Evolutionary conservation across 1,140 invertebrate species (phyloP), one percentile per base, ranked within the genome.

Genomic region (Rhopalosiphum maidis): DNA sequence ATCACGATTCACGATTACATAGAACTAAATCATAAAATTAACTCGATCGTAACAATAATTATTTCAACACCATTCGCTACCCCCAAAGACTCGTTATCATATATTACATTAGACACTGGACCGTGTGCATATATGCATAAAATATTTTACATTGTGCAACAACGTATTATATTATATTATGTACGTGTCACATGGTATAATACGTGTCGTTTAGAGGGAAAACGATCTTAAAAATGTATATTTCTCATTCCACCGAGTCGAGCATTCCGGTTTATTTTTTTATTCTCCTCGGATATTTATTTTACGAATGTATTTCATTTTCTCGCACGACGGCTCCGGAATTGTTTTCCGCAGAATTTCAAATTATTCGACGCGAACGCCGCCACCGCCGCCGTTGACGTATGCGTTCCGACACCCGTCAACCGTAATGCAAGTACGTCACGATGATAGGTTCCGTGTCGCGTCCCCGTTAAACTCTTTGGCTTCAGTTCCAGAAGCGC

Each of bases 241-340:
- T 86, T 86, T 86, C 41, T 86, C 83, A 41, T 86, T 86, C 41
- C 83, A 8, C 15, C 41, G 41, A 22, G 82, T 68, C 30, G 60
- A 83, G 22, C 83, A 23, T 48, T 87, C 43, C 11, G 23, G 85
- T 87, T 48, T 48, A n/a, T 87, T 48, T n/a, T 46, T 46, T 7
- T 48, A 30, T 48, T 46, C 46, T 21, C 30, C 6, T 22, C 43
- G 85, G 25, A 87, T 87, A 87, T 48, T 87, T 48, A 87, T 87
- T 87, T 48, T 48, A 87, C 43, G 43, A 48, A 48, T 87, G 85
- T 48, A 22, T 48, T 48, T 87, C 25, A 48, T 87, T 87, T 48
- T 46, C 83, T 86, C 83, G 83, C 41, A 86, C 83, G 85, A 87
- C 85, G 85, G 21, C 43, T 87, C 43, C 43, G 43, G 43, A 48